Evolutionary conservation across 2,113 vertebrate species (phyloP), one percentile per base, ranked within the genome.

Genomic region (Toxotes jaculatrix): DNA sequence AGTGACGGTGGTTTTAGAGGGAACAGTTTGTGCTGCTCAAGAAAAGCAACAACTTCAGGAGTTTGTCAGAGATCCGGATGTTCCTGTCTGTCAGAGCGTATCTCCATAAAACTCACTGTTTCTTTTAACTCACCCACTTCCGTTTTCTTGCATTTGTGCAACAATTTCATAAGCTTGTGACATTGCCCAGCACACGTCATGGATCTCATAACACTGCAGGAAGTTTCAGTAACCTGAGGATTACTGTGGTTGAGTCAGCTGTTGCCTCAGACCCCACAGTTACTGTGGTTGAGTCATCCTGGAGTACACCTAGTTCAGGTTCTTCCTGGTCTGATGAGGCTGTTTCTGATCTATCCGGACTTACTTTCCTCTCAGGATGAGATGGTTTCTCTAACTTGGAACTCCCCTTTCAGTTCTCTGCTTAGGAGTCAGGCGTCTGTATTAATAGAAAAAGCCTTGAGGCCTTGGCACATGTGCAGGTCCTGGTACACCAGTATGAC

Each of bases 231-330:
- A 60, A 69, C 32, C 13, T 31, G 12, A 40, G 5, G 19, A 27
- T 76, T 36, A 43, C 80, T 12, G 47, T 4, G 62, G 57, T 45
- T 72, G 70, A 72, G 47, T 73, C 87, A 73, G 55, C 60, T 49
- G 63, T 87, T 80, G 23, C 63, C 31, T 83, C 75, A 69, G 32
- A 62, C 3, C n/a, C 4, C 27, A 51, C 61, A 8, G 21, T 31
- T 3, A 11, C 23, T 8, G 3, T 2, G 38, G 11, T 40, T 80
- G 80, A 64, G 67, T 83, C 81, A 68, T 38, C 49, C 4, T 19
- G 17, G 6, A 5, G 10, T 0, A 31, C 17, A 34, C 23, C 1
- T 0, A 51, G 6, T 1, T 27, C 10, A 0, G 2, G 12, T 21
- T 1, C 1, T 9, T 40, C 21, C 55, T 47, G 17, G 40, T 74